Base-by-base conservation (phyloP, 2,113 vertebrate genomes). In the Aspiorhynchus laticeps region DNA sequence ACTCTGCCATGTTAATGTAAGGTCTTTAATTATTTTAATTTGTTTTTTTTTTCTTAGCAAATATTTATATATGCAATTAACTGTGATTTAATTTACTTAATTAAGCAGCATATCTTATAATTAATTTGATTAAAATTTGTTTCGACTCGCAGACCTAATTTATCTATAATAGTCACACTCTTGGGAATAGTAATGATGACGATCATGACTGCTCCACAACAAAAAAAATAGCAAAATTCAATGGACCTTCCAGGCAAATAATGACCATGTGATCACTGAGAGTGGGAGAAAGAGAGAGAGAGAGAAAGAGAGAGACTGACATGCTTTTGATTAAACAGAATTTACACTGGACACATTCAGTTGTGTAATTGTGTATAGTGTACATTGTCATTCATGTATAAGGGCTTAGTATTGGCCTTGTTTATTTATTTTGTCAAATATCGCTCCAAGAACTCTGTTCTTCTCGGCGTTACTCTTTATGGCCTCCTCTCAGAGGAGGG, bases 401-500 rank as follows among this genome's bases (percentile, higher is more conserved):
- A 90, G 79, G 83, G 83, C 65, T 87, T 83, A 85, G 84, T 63
- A 74, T 26, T 46, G 65, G 74, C 61, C 74, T 85, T 90, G 83
- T 90, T 88, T 90, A 80, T 88, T 88, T 88, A 88, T 88, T 87
- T 69, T 83, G 83, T 88, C 85, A 90, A 90, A 85, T 51, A 87
- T 65, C 80, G 85, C 76, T 86, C 77, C 76, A 79, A 81, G 87
- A 88, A 82, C 43, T 46, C 76, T 65, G 48, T 43, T 28, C 41
- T 82, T 84, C 86, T 56, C 75, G 26, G 33, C 67, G 84, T 61
- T 83, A 69, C 83, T 80, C 86, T 84, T 89, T 75, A 87, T 89
- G 67, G 69, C 41, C 80, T 67, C 65, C 48, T 67, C 86, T 80
- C 82, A 86, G 65, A 73, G 76, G 76, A 69, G 38, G 75, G 83